phyloP scores from a whole-genome alignment of 1,140 invertebrate species.

The Mizuhopecten yessoensis region DNA sequence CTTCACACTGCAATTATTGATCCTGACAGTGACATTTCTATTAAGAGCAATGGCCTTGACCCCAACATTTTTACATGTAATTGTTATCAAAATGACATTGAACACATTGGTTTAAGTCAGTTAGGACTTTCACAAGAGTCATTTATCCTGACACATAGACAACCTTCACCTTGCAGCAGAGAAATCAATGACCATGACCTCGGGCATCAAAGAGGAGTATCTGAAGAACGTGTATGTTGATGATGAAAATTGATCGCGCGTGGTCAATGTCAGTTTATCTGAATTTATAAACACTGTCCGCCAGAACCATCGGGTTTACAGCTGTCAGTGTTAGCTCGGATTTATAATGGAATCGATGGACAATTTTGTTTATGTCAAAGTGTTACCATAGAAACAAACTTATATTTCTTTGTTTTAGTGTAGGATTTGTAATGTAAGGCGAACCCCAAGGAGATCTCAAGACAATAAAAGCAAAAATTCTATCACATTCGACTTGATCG shows the following conservation, averaged over 20 bases:
- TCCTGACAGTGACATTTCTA: no score
- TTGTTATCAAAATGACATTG: no score
- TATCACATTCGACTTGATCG: slow-evolving; percentile 4
- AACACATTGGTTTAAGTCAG: no score
- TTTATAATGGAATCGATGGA: background rate
- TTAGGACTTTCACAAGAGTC: no score
- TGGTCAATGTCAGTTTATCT: slow-evolving; percentile 8
- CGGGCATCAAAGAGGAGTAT: background rate
- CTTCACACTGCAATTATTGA: no score
- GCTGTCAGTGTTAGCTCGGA: background rate
- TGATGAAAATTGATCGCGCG: background rate
- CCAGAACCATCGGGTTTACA: background rate
- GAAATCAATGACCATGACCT: background rate
- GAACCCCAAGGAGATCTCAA: background rate
- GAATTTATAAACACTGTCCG: slow-evolving; percentile 19
- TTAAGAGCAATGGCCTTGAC: no score
- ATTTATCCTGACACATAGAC: no score
- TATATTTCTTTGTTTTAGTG: background rate
- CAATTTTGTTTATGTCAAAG: background rate
- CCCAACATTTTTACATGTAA: no score
- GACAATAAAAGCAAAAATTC: background rate
- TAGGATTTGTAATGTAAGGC: background rate
- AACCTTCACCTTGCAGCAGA: no score
- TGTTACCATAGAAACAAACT: slow-evolving; percentile 2
- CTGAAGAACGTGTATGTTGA: background rate